Conservation (phyloP, 2,797 vertebrate species). For the Eremophila alpestris region DNA sequence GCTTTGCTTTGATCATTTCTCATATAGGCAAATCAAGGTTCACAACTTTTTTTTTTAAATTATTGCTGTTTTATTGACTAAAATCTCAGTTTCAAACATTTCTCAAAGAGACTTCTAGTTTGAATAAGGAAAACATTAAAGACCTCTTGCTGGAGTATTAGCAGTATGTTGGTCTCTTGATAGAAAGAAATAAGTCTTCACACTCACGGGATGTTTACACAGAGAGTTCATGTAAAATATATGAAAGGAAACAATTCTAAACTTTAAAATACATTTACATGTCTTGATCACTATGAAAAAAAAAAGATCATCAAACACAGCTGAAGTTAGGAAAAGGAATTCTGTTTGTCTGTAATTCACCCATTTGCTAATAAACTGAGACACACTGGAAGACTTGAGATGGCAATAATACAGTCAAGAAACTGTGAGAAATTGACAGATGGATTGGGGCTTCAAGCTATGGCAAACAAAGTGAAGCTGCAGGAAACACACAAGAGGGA, state of each 20-base stretch:
- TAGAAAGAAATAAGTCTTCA: background rate
- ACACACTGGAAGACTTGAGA: background rate
- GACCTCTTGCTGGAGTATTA: background rate
- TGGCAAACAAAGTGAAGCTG: background rate
- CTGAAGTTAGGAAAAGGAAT: background rate
- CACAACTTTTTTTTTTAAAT: background rate
- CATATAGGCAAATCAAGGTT: background rate
- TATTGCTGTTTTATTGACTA: background rate
- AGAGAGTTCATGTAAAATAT: background rate
- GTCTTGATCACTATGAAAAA: background rate
- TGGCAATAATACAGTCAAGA: background rate
- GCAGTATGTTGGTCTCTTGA: background rate
- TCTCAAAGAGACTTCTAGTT: background rate
- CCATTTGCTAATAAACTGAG: background rate
- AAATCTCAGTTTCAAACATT: background rate
- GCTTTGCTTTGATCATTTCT: background rate
- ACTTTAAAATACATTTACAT: background rate
- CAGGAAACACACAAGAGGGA: background rate
- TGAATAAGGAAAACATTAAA: background rate
- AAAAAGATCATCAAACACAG: background rate
- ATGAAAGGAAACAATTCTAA: background rate
- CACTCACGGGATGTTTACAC: background rate
- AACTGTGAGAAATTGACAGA: background rate
- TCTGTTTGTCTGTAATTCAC: background rate
- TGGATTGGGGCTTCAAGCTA: background rate